These are phyloP conservation scores for Amitus sp. DNA, from an alignment of 2,888 invertebrate genomes.

Conservation along the genomic window DNA sequence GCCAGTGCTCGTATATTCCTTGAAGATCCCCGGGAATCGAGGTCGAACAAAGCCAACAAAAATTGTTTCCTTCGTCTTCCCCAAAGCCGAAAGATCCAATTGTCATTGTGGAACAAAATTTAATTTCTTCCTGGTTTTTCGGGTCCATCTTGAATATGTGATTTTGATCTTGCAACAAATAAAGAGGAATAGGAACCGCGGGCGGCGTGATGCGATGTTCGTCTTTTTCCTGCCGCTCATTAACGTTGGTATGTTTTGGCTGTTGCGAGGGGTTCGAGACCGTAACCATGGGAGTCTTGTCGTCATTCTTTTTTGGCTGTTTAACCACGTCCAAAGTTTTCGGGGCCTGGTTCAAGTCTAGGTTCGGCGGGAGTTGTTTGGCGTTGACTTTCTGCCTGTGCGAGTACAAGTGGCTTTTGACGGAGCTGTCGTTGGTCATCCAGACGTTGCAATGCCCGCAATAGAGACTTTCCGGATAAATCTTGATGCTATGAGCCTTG, in stretches of 20 bases:
- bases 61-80: too few relatives aligned
- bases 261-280: too few relatives aligned
- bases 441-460: conserved; percentile 6
- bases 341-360: not conserved
- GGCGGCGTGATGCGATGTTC: not conserved
- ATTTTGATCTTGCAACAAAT: conserved; percentile 2
- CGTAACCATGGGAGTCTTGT: too few relatives aligned
- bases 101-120: conserved; percentile 6
- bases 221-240: too few relatives aligned
- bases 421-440: conserved; percentile 6
- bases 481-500: not conserved
- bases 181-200: conserved; percentile 2
- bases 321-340: too few relatives aligned
- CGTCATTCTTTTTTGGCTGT: not conserved
- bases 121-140: conserved; percentile 3
- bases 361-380: not conserved
- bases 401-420: conserved; percentile 3
- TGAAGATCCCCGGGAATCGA: conserved; percentile 11
- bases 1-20: conserved; percentile 30
- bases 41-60: conserved; percentile 19
- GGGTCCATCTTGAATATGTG: conserved; percentile 1
- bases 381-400: not conserved
- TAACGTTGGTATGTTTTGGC: too few relatives aligned
- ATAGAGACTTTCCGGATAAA: not conserved
- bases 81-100: too few relatives aligned